phyloP scores from a whole-genome alignment of 2,113 vertebrate species.

The Columbina picui region DNA sequence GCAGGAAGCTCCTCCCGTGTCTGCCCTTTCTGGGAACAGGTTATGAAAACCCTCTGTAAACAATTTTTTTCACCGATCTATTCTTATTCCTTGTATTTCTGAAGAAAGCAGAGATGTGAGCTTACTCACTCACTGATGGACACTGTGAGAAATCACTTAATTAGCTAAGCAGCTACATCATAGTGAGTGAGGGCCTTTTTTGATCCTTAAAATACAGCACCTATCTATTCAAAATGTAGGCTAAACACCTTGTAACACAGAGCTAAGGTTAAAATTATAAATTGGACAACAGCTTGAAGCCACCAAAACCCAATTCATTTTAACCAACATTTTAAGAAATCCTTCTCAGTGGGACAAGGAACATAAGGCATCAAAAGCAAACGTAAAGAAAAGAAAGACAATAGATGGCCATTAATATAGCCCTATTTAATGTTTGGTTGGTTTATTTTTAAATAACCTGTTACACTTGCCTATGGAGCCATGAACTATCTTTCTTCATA shows the following conservation, averaged over 20 bases:
- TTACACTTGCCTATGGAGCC: not conserved
- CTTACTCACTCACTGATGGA: not conserved
- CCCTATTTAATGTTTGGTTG: not conserved
- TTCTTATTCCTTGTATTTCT: not conserved
- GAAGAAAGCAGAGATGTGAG: not conserved
- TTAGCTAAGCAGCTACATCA: not conserved
- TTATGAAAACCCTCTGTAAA: not conserved
- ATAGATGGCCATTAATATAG: not conserved
- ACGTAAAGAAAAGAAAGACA: not conserved
- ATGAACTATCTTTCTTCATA: not conserved
- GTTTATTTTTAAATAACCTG: not conserved
- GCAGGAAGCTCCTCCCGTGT: not conserved
- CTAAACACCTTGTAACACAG: not conserved
- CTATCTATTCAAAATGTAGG: not conserved
- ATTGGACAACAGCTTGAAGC: not conserved
- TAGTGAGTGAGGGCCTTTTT: not conserved
- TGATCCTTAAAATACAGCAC: not conserved
- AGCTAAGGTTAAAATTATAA: constrained; percentile 9
- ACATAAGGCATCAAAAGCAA: not conserved
- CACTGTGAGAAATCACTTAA: not conserved
- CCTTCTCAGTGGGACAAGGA: not conserved
- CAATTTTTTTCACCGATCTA: not conserved
- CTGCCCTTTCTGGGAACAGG: not conserved
- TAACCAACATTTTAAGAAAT: not conserved
- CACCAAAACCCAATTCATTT: not conserved